Evolutionary conservation across 2,797 vertebrate species (phyloP).

Genomic region (Podarcis siculus): DNA sequence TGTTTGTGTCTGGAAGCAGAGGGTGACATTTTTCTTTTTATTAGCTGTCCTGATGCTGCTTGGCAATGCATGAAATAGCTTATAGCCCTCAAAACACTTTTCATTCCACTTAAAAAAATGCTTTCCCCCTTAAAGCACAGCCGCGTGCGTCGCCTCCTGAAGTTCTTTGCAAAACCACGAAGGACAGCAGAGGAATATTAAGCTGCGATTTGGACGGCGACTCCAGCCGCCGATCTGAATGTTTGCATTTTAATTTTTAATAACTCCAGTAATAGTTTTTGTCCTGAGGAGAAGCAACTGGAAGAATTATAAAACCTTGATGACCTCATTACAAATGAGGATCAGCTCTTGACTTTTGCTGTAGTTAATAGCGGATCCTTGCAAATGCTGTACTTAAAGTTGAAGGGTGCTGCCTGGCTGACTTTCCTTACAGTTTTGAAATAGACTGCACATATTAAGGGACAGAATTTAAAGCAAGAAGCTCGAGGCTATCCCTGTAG

Average conservation of each 20-base stretch:
- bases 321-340: constrained; percentile 46
- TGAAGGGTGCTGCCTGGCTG: not conserved
- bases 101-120: not conserved
- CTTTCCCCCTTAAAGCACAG: not conserved
- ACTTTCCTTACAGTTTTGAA: not conserved
- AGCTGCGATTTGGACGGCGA: constrained; percentile 45
- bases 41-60: constrained; percentile 39
- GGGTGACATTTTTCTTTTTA: constrained; percentile 50
- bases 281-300: constrained; percentile 51
- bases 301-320: constrained; percentile 51
- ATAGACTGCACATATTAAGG: not conserved
- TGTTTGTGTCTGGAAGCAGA: constrained; percentile 38
- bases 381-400: not conserved
- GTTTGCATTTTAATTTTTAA: constrained; percentile 63
- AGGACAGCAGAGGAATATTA: constrained; percentile 42
- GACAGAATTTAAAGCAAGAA: not conserved
- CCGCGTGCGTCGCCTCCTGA: not conserved
- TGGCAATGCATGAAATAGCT: constrained; percentile 51
- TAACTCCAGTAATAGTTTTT: constrained; percentile 60
- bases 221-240: constrained; percentile 45
- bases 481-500: not conserved
- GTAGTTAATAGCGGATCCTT: not conserved
- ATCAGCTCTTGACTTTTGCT: constrained; percentile 44
- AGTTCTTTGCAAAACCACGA: constrained; percentile 20
- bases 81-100: constrained; percentile 61